Conservation (phyloP, 2,113 vertebrate species). For the Lontra canadensis region DNA sequence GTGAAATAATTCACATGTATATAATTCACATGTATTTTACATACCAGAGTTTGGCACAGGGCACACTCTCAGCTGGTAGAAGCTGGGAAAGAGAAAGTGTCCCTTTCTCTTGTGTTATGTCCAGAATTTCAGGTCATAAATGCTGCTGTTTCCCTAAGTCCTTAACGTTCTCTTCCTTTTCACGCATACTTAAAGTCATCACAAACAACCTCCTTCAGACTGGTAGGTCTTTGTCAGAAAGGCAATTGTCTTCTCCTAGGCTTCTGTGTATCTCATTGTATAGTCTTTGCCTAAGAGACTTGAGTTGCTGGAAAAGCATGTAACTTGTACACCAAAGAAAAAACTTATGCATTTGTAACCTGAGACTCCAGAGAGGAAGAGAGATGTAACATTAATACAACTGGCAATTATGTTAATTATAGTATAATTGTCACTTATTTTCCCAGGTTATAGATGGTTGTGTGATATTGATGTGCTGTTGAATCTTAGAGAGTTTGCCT, state of each 20-base stretch:
- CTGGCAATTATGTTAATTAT: constrained; percentile 15
- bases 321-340: background rate
- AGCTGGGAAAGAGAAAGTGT: background rate
- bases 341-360: background rate
- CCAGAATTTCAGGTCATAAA: background rate
- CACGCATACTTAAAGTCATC: background rate
- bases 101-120: background rate
- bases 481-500: background rate
- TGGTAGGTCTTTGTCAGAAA: background rate
- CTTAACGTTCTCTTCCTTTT: background rate
- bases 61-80: background rate
- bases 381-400: background rate
- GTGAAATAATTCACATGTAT: background rate
- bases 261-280: background rate
- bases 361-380: background rate
- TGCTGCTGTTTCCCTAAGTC: background rate
- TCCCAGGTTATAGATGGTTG: background rate
- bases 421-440: background rate
- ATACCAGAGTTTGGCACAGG: background rate
- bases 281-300: background rate
- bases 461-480: background rate
- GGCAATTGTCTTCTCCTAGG: background rate
- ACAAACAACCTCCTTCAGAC: background rate
- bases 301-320: background rate
- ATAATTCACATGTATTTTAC: background rate